Evolutionary conservation across 2,113 vertebrate genomes (phyloP).

Genomic region (Misgurnus anguillicaudatus): DNA sequence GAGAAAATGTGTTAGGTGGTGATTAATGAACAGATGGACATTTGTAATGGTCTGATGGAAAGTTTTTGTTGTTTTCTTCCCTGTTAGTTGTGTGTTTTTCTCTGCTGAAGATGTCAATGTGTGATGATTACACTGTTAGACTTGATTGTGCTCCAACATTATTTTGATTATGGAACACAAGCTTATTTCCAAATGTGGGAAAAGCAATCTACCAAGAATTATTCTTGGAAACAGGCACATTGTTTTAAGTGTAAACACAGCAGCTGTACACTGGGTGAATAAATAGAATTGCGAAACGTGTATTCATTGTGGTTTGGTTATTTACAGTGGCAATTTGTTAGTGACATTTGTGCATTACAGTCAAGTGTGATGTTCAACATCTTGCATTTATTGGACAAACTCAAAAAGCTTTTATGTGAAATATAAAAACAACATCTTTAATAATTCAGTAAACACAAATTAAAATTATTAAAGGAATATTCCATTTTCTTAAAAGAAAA

Average conservation of each 20-base stretch:
- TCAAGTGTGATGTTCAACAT: neutral
- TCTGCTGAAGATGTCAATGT: conserved; percentile 24
- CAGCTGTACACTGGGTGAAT: neutral
- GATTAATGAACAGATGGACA: neutral
- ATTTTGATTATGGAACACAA: conserved; percentile 28
- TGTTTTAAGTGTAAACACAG: conserved; percentile 7
- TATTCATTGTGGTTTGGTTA: neutral
- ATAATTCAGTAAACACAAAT: neutral
- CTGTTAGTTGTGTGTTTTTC: neutral
- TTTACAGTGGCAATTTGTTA: neutral
- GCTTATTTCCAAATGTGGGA: conserved; percentile 28
- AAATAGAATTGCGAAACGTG: neutral
- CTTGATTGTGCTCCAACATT: conserved; percentile 34
- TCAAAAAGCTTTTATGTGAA: neutral
- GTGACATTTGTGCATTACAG: neutral
- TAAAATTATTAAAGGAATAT: too few species aligned
- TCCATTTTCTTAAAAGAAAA: too few species aligned
- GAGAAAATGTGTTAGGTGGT: neutral
- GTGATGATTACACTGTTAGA: conserved; percentile 16
- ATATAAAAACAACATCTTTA: neutral
- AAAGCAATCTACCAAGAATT: conserved; percentile 6
- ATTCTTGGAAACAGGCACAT: conserved; percentile 12
- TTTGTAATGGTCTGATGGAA: neutral
- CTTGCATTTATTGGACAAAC: neutral
- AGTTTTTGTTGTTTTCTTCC: conserved; percentile 4